Base-by-base conservation (phyloP, 2,797 vertebrate species). In the Amazona ochrocephala region DNA sequence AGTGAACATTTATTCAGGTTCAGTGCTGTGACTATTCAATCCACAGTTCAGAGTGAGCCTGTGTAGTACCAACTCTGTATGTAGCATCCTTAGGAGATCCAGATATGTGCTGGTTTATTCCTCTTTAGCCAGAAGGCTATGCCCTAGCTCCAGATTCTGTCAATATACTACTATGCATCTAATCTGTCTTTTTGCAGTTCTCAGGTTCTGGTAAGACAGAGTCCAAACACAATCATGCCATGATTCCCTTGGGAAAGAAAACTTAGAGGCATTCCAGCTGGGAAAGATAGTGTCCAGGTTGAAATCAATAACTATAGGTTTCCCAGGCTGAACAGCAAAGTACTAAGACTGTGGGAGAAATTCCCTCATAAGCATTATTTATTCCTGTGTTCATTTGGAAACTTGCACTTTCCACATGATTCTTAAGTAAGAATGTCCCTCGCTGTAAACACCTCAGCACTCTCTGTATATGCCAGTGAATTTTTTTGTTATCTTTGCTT, bases 201-300 rank as follows among this genome's bases (percentile, higher is more conserved):
- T 39, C 30, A 39, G 11, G 13, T 85, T 72, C 41, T 77, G 24
- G 37, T 50, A 58, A 32, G 86, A 44, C 13, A 66, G 23, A 16
- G 9, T 77, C 21, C 7, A 6, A 64, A 32, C 12, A 68, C 22
- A 72, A 3, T 67, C 9, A 4, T 62, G 34, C 4, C 30, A 26
- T 27, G 7, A 64, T 44, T 74, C 24, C 5, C 29, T n/a, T 71
- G 30, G 32, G 48, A 80, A 83, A 73, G 12, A 68, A 87, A 84
- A 47, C 0, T 67, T 24, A 13, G 23, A 37, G 18, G 2, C 1
- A 1, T 39, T 91, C 26, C 61, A 81, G 12, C 6, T 34, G 37
- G 3, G 30, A 70, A 93, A 82, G 12, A 22, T 79, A 58, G 11
- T 26, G 7, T 3, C 32, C 13, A 41, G 41, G 7, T 70, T 71